These are phyloP conservation scores for Tenthredo notha DNA, from an alignment of 2,888 invertebrate species.

Conservation along the genomic window DNA sequence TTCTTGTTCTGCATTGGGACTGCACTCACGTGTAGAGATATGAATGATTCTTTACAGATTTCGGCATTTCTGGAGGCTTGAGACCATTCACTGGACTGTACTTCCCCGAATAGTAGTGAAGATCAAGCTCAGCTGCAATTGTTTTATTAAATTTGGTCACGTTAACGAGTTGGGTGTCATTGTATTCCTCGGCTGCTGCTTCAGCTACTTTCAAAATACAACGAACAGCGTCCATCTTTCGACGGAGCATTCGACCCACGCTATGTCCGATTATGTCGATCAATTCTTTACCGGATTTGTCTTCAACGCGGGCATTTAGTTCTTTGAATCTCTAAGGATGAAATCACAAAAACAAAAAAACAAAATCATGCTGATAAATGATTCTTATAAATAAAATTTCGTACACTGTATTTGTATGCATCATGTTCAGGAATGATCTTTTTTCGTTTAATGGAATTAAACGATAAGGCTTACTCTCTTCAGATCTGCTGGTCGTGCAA, in stretches of 20 bases:
- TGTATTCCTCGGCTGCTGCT: constrained; percentile 82
- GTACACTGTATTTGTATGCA: too few relatives aligned
- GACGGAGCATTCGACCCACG: constrained; percentile 91
- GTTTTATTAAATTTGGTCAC: constrained; percentile 76
- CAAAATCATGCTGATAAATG: not conserved
- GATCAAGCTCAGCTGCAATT: constrained; percentile 73
- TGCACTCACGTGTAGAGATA: constrained; percentile 62
- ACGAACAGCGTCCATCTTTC: constrained; percentile 94
- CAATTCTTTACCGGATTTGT: constrained; percentile 89
- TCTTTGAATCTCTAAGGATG: constrained; percentile 87
- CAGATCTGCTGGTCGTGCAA: constrained; percentile 89
- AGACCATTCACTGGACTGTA: constrained; percentile 80
- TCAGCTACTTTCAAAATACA: constrained; percentile 90
- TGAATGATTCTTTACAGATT: constrained; percentile 70
- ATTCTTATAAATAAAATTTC: not conserved
- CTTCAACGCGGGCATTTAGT: constrained; percentile 88
- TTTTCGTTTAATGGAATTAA: not conserved
- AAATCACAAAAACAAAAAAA: not conserved
- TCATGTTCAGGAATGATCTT: not conserved
- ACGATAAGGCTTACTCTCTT: constrained; percentile 82
- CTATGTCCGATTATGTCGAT: constrained; percentile 90
- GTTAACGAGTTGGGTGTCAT: not conserved
- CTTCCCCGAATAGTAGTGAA: constrained; percentile 90
- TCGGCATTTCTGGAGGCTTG: constrained; percentile 64
- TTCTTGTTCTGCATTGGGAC: not conserved